Evolutionary conservation across 2,888 invertebrate genomes (phyloP).

Genomic region (Ptilodon capucinus): DNA sequence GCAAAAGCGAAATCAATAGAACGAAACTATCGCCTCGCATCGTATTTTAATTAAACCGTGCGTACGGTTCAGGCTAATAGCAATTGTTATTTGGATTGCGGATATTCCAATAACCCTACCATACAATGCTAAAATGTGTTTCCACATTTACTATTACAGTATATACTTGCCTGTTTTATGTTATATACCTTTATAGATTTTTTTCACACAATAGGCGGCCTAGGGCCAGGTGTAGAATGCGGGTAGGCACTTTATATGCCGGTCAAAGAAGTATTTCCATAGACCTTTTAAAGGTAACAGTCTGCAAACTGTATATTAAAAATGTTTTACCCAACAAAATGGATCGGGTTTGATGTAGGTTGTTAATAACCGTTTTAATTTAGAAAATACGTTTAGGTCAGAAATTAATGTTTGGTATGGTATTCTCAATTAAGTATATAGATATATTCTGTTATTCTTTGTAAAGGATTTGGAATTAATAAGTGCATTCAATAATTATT

Average conservation of each 20-base stretch:
- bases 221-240: not conserved
- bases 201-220: not conserved
- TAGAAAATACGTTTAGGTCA: no score
- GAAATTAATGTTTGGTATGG: no score
- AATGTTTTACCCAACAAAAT: not conserved
- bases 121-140: not conserved
- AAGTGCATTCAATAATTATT: no score
- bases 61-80: not conserved
- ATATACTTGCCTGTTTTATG: not conserved
- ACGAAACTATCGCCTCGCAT: not conserved
- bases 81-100: not conserved
- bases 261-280: not conserved
- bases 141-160: not conserved
- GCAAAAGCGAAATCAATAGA: not conserved
- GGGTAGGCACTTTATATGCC: not conserved
- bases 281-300: not conserved
- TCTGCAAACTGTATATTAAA: not conserved
- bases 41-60: not conserved
- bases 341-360: not conserved
- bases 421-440: no score
- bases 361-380: no score
- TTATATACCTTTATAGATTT: not conserved
- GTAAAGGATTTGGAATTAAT: no score
- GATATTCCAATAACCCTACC: not conserved
- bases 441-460: no score